Conservation (phyloP, 2,888 invertebrate genomes). For the Agapetus fuscipes region DNA sequence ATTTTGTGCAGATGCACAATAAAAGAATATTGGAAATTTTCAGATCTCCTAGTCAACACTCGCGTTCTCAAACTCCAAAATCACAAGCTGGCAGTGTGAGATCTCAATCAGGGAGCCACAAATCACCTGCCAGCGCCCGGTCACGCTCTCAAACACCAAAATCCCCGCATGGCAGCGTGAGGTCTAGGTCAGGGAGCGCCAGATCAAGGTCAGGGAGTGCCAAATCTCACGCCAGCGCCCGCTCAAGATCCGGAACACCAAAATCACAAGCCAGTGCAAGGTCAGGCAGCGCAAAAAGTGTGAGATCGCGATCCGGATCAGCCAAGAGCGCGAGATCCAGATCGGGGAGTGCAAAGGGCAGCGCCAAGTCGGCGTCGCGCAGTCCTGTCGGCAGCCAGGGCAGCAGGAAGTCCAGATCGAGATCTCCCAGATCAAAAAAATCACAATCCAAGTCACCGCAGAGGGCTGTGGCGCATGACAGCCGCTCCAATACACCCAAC, state of each 20-base stretch:
- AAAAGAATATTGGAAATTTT: no score
- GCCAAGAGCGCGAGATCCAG: background rate
- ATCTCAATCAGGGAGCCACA: constrained; percentile 5
- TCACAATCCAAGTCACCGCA: constrained; percentile 30
- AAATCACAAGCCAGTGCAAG: constrained; percentile 41
- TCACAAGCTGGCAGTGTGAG: constrained; percentile 5
- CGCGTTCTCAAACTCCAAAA: constrained; percentile 5
- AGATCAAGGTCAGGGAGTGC: constrained; percentile 34
- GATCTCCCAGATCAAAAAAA: constrained; percentile 27
- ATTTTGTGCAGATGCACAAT: no score
- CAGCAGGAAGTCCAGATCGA: constrained; percentile 25
- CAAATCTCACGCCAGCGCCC: background rate
- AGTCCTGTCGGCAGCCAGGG: constrained; percentile 6
- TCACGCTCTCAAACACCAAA: constrained; percentile 21
- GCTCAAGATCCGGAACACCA: constrained; percentile 28
- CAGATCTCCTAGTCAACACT: no score
- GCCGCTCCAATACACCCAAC: constrained; percentile 40
- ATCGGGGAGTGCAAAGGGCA: constrained; percentile 22
- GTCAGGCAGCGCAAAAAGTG: constrained; percentile 26
- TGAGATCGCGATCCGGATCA: background rate
- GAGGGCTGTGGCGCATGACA: constrained; percentile 34
- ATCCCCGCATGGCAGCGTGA: constrained; percentile 20
- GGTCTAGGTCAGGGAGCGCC: constrained; percentile 25
- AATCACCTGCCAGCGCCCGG: constrained; percentile 20
- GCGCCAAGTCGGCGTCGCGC: constrained; percentile 38